phyloP scores from a whole-genome alignment of 2,888 invertebrate genomes.

The Caenorhabditis sp. region DNA sequence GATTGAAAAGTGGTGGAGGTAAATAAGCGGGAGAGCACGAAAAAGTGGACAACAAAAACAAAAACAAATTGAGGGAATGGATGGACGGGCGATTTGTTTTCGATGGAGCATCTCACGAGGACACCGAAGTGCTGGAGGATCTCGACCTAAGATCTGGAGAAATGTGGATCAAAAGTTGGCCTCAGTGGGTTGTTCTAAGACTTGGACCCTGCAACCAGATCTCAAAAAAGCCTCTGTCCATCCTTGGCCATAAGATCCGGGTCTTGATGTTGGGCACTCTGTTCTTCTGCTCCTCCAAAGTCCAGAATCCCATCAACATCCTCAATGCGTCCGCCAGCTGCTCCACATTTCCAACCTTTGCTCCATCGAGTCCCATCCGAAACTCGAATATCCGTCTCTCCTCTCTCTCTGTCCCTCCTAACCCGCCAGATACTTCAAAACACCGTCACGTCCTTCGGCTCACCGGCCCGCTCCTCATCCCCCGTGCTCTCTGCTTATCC shows the following conservation, averaged over 20 bases:
- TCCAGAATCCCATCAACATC: not conserved
- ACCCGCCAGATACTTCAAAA: conserved; percentile 33
- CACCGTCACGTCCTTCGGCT: conserved; percentile 25
- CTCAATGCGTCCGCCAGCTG: conserved; percentile 15
- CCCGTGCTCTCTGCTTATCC: conserved; percentile 1
- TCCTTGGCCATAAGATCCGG: too few species aligned
- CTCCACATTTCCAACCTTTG: conserved; percentile 28
- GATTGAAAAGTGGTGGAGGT: not conserved
- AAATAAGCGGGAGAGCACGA: not conserved
- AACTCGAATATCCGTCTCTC: conserved; percentile 16
- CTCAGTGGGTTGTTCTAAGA: too few species aligned
- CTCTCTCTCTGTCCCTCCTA: not conserved
- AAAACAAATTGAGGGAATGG: not conserved
- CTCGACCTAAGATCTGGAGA: too few species aligned
- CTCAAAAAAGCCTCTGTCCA: too few species aligned
- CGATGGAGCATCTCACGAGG: too few species aligned
- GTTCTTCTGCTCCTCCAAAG: not conserved
- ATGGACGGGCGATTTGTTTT: not conserved
- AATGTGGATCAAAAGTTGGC: too few species aligned
- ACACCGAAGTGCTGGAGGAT: too few species aligned
- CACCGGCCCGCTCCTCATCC: not conserved
- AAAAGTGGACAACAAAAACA: not conserved
- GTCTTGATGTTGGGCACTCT: not conserved
- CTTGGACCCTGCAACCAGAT: too few species aligned
- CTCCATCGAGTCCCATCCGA: conserved; percentile 23